A percentile compares a stretch with the other conserved stretches of the same genome.
phyloP scores from a whole-genome alignment of 2,888 invertebrate species.

The Napeogenes inachia region DNA sequence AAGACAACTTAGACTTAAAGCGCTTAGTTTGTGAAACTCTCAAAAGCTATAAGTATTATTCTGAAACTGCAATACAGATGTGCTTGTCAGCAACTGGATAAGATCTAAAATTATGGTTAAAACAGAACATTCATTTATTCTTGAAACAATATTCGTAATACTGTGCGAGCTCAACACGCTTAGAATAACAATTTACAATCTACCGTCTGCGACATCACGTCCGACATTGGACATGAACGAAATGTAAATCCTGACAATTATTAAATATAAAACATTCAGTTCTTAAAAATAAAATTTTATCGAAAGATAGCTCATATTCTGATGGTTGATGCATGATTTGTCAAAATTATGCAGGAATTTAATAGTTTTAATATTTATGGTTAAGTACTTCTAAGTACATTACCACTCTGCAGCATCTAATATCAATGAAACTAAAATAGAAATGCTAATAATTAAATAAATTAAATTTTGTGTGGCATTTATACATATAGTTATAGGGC shows the following conservation, averaged over 20 bases:
- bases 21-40: background rate
- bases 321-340: background rate
- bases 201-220: conserved; percentile 33
- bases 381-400: too few species aligned
- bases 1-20: background rate
- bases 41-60: conserved; percentile 1
- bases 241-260: conserved; percentile 3
- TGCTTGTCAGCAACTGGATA: background rate
- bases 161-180: conserved; percentile 63
- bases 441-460: too few species aligned
- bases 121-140: conserved; percentile 56
- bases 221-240: background rate
- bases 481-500: too few species aligned
- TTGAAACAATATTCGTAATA: conserved; percentile 70
- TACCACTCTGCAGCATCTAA: too few species aligned
- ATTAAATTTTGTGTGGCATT: too few species aligned
- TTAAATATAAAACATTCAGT: background rate
- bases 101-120: background rate
- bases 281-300: background rate
- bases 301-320: too few species aligned
- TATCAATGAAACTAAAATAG: too few species aligned
- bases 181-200: conserved; percentile 74
- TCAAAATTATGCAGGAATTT: background rate
- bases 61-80: background rate
- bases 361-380: background rate